These are phyloP conservation scores for Drosophila funebris DNA, from an alignment of 1,140 invertebrate species.

Conservation along the genomic window DNA sequence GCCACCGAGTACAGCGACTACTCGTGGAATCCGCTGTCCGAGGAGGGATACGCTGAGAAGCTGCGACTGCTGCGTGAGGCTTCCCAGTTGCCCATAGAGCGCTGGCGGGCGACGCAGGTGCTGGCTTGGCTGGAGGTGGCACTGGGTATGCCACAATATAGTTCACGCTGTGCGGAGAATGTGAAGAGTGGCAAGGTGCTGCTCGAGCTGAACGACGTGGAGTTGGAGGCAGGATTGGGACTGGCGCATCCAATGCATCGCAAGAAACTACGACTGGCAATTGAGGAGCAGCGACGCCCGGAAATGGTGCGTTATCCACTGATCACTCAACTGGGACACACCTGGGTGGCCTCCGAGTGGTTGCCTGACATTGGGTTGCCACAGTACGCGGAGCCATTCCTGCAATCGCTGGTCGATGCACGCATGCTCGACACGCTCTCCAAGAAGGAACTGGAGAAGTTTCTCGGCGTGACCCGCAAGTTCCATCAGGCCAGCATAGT, in stretches of 20 bases:
- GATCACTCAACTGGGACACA: constrained; percentile 93
- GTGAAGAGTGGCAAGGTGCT: constrained; percentile 97
- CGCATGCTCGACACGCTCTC: constrained; percentile 95
- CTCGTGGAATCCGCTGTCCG: constrained; percentile 91
- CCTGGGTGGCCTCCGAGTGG: constrained; percentile 96
- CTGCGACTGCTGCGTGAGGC: constrained; percentile 92
- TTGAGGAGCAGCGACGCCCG: constrained; percentile 95
- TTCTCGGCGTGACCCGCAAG: constrained; percentile 94
- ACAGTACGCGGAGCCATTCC: constrained; percentile 94
- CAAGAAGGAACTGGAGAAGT: constrained; percentile 97
- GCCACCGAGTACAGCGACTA: constrained; percentile 81
- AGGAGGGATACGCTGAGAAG: constrained; percentile 93
- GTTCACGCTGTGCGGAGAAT: constrained; percentile 94
- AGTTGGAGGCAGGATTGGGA: constrained; percentile 93
- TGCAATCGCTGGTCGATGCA: constrained; percentile 95
- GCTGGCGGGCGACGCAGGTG: constrained; percentile 96
- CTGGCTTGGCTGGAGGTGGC: constrained; percentile 96
- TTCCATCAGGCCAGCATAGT: constrained; percentile 97
- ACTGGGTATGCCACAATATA: constrained; percentile 96
- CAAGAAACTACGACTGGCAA: constrained; percentile 96
- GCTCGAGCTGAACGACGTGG: constrained; percentile 93
- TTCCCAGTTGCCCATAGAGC: constrained; percentile 93
- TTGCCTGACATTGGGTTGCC: constrained; percentile 94
- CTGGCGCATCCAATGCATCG: constrained; percentile 95
- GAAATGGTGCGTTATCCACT: constrained; percentile 93